Evolutionary conservation across 2,113 vertebrate genomes (phyloP).

Genomic region (Xyliphius kryptos): DNA sequence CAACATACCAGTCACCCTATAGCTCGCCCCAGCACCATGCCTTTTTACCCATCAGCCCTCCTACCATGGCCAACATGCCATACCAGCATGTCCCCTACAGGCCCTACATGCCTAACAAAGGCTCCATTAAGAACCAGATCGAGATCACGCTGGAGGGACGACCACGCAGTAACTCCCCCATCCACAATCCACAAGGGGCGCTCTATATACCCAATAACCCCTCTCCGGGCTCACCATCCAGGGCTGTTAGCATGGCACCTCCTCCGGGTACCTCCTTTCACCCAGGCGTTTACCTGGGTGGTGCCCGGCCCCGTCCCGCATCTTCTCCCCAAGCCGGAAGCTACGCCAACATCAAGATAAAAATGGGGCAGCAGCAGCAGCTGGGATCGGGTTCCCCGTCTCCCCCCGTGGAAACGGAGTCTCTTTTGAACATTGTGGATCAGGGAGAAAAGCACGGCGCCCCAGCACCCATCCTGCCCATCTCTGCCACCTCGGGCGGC

Average conservation of each 20-base stretch:
- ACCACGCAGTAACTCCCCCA: constrained; percentile 85
- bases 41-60: constrained; percentile 90
- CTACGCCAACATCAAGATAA: constrained; percentile 67
- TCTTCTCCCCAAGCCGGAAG: constrained; percentile 65
- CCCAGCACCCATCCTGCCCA: constrained; percentile 91
- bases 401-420: constrained; percentile 76
- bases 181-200: constrained; percentile 72
- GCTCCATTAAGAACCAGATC: constrained; percentile 87
- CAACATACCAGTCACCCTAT: constrained; percentile 80
- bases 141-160: constrained; percentile 90
- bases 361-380: constrained; percentile 62
- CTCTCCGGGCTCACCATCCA: constrained; percentile 87
- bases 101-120: constrained; percentile 82
- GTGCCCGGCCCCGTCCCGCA: constrained; percentile 71
- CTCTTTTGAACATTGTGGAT: constrained; percentile 95
- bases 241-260: constrained; percentile 63
- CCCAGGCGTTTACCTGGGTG: constrained; percentile 78
- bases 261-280: constrained; percentile 63
- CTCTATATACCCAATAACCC: constrained; percentile 82
- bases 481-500: constrained; percentile 82
- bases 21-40: constrained; percentile 73
- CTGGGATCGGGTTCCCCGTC: constrained; percentile 45
- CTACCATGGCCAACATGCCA: constrained; percentile 70
- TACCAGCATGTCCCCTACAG: constrained; percentile 78
- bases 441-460: constrained; percentile 83